These are phyloP conservation scores for Leptinotarsa peninsularis DNA, from an alignment of 2,888 invertebrate species.

Conservation along the genomic window DNA sequence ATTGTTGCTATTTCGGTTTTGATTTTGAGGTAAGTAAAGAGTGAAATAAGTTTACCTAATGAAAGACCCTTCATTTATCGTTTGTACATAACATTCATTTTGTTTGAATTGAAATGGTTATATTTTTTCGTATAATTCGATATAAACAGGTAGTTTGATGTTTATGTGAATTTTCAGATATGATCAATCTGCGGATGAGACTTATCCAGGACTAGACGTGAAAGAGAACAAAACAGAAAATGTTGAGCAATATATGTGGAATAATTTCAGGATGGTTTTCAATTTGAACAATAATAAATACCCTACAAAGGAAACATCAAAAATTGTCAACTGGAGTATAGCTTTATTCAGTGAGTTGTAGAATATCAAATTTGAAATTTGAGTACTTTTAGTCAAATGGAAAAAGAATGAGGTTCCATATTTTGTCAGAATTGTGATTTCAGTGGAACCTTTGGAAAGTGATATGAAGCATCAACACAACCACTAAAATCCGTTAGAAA, in stretches of 20 bases:
- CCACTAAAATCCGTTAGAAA: no score
- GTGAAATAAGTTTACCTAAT: neutral
- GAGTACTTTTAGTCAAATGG: neutral
- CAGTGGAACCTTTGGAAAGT: no score
- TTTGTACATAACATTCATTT: no score
- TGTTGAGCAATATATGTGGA: slow-evolving; percentile 46
- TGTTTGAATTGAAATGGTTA: no score
- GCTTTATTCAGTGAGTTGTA: slow-evolving; percentile 69
- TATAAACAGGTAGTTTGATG: neutral
- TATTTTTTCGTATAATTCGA: no score
- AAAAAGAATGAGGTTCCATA: no score
- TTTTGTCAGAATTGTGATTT: no score
- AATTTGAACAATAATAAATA: slow-evolving; percentile 79
- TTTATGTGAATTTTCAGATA: slow-evolving; percentile 49
- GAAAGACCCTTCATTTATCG: neutral
- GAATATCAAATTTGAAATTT: neutral
- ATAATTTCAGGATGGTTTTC: slow-evolving; percentile 70
- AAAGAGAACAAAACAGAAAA: slow-evolving; percentile 43
- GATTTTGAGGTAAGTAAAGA: slow-evolving; percentile 76
- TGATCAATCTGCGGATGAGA: slow-evolving; percentile 47
- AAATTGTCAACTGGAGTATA: slow-evolving; percentile 74
- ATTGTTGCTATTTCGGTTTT: slow-evolving; percentile 92
- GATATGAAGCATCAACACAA: no score
- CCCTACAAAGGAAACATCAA: slow-evolving; percentile 74
- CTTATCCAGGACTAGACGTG: slow-evolving; percentile 46